Evolutionary conservation across 1,140 invertebrate genomes (phyloP).

Genomic region (Zaprionus vittiger): DNA sequence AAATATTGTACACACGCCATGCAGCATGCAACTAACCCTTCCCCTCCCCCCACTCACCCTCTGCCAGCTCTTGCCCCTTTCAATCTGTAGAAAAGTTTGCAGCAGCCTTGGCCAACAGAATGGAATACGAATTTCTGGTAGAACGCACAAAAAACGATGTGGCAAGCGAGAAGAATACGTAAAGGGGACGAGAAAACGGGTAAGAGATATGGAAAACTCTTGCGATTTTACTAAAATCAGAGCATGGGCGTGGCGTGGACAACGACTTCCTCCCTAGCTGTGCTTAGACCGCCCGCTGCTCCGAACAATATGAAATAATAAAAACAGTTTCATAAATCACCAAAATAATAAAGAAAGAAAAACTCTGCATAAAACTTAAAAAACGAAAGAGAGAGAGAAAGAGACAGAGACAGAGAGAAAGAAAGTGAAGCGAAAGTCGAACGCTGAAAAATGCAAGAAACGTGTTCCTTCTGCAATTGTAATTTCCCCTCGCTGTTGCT

Average conservation of each 20-base stretch:
- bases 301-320: slow-evolving; percentile 82
- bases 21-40: slow-evolving; percentile 41
- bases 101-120: slow-evolving; percentile 59
- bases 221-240: slow-evolving; percentile 73
- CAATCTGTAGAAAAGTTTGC: slow-evolving; percentile 64
- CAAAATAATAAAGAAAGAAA: slow-evolving; percentile 69
- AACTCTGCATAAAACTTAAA: slow-evolving; percentile 10
- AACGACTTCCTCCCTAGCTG: neutral
- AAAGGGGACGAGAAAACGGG: neutral
- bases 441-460: slow-evolving; percentile 52
- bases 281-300: slow-evolving; percentile 36
- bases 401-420: neutral
- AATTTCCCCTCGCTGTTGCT: neutral
- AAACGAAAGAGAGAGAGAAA: neutral
- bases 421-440: slow-evolving; percentile 48
- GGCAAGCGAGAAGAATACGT: slow-evolving; percentile 21
- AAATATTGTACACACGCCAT: slow-evolving; percentile 66
- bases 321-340: slow-evolving; percentile 83
- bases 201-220: slow-evolving; percentile 62
- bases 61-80: neutral
- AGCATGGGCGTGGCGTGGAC: slow-evolving; percentile 35
- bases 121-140: slow-evolving; percentile 74
- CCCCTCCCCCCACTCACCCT: neutral
- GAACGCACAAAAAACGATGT: slow-evolving; percentile 61
- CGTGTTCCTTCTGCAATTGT: slow-evolving; percentile 16